A percentile compares a stretch with the other conserved stretches of the same genome.
Conservation (phyloP, 2,888 invertebrate species). For the Perdita meconis region DNA sequence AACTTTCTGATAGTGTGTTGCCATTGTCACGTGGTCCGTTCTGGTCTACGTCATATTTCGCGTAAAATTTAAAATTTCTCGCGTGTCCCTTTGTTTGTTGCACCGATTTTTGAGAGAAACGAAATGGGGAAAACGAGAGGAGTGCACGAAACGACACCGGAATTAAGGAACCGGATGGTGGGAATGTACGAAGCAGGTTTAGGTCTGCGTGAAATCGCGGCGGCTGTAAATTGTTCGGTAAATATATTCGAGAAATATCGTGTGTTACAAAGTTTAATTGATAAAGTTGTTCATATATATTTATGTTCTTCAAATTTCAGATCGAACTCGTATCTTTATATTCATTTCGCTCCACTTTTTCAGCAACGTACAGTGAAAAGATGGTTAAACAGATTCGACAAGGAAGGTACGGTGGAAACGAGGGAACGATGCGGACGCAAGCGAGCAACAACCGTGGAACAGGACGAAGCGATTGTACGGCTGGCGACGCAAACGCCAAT, state of each 20-base stretch:
- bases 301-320: not conserved
- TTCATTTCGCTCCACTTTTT: conserved; percentile 28
- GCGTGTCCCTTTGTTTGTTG: not conserved
- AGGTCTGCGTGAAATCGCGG: conserved; percentile 81
- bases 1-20: conserved; percentile 59
- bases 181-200: conserved; percentile 83
- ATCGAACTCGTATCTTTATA: not conserved
- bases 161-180: conserved; percentile 82
- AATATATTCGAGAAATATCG: conserved; percentile 12
- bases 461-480: conserved; percentile 82
- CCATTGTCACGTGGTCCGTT: conserved; percentile 75
- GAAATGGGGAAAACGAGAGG: conserved; percentile 83
- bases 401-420: conserved; percentile 82
- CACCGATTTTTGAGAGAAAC: not conserved
- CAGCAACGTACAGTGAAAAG: conserved; percentile 83
- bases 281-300: no score
- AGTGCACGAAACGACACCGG: conserved; percentile 83
- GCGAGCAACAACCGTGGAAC: conserved; percentile 81
- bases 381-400: conserved; percentile 82
- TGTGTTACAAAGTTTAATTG: not conserved
- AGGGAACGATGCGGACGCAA: conserved; percentile 82
- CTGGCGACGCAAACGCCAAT: conserved; percentile 81
- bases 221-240: conserved; percentile 82
- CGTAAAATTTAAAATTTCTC: conserved; percentile 72
- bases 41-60: conserved; percentile 70